A percentile compares a stretch with the other conserved stretches of the same genome.
Conservation (phyloP, 2,888 invertebrate species). For the Mesorhabditis sp. region DNA sequence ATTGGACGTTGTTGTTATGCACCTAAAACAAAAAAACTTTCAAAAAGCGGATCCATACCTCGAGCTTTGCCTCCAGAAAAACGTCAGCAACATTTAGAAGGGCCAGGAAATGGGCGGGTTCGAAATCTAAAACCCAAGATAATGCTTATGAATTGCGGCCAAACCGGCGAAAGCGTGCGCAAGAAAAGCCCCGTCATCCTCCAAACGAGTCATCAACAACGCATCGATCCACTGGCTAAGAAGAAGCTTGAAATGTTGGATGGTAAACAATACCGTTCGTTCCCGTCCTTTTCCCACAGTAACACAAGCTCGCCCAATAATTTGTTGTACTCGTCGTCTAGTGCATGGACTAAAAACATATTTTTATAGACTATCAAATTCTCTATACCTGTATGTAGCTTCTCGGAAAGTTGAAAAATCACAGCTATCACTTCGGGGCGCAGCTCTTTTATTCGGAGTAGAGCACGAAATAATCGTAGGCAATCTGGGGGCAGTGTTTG, state of each 20-base stretch:
- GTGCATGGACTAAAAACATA: conserved; percentile 11
- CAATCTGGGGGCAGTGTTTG: neutral
- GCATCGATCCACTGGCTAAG: conserved; percentile 21
- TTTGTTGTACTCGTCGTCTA: conserved; percentile 13
- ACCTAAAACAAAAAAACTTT: conserved; percentile 10
- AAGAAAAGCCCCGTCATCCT: conserved; percentile 30
- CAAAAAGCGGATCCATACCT: neutral
- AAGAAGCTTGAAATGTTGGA: neutral
- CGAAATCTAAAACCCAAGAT: neutral
- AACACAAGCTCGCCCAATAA: conserved; percentile 13
- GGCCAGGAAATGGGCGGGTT: conserved; percentile 11
- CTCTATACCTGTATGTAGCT: conserved; percentile 12
- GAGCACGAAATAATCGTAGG: conserved; percentile 8
- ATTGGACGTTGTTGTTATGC: conserved; percentile 26
- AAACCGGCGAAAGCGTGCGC: conserved; percentile 25
- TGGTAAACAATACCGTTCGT: conserved; percentile 4
- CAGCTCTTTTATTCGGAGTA: conserved; percentile 13
- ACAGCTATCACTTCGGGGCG: conserved; percentile 12
- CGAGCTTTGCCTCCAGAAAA: conserved; percentile 14
- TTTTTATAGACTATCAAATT: neutral
- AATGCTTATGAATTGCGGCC: neutral
- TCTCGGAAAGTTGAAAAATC: conserved; percentile 7
- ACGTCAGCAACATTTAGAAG: conserved; percentile 18
- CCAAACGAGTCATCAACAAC: conserved; percentile 25
- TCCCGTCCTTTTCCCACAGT: conserved; percentile 13